Base-by-base conservation (phyloP, 2,113 vertebrate genomes). In the Prionailurus viverrinus region DNA sequence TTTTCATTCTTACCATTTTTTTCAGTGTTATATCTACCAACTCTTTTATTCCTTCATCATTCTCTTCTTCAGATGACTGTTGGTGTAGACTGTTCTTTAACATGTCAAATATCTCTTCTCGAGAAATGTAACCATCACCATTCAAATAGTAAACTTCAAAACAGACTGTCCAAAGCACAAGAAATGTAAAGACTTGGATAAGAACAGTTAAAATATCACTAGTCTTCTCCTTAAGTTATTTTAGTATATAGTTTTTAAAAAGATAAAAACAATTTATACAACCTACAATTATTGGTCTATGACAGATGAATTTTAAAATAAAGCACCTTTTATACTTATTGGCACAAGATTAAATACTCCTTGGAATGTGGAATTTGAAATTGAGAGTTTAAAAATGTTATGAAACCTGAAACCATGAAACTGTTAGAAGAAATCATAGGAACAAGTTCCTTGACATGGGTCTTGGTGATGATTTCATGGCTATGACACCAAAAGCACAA, bases 111-210 rank as follows among this genome's bases (percentile, higher is more conserved):
- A 99, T 99, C 98, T 99, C 99, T 48, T 99, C 99, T 93, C 96
- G 98, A 27, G 99, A 99, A 98, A 99, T 99, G 98, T 98, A 99
- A 66, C 99, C 98, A 88, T 99, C 99, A 36, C 99, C 98, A 61
- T 99, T 99, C 98, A 99, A 97, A 98, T 99, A 99, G 27, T 99
- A 99, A 74, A 99, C 98, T 0, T 98, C 97, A 98, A 99, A 99
- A 98, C 99, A 99, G 91, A 99, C 99, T 99, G 98, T 95, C 95
- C 69, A 98, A 97, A 97, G 91, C 81, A 97, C 1, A 98, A 95
- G 94, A 45, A 63, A 31, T 91, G 63, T 71, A 74, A 91, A 93
- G 68, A 96, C 1, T 89, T 95, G 45, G 81, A 91, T 92, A 90
- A 92, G 55, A 95, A 68, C 0, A 82, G 82, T 86, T 86, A 93